A percentile compares a stretch with the other conserved stretches of the same genome.
Evolutionary conservation across 1,140 invertebrate genomes (phyloP).

Genomic region (Bombus soroeensis): DNA sequence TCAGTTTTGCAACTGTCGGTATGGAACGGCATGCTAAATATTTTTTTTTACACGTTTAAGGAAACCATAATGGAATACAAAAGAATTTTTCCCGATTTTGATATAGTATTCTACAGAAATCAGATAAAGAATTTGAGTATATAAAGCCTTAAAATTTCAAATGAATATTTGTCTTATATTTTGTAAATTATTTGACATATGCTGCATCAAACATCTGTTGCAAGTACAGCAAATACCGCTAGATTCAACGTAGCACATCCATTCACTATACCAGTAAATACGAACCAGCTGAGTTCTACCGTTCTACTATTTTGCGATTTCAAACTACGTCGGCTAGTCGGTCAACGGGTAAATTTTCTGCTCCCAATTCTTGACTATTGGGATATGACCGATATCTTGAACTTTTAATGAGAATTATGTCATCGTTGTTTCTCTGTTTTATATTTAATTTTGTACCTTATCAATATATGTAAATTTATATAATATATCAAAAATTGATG

Average conservation of each 20-base stretch:
- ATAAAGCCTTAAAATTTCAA: no score
- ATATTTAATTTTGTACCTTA: no score
- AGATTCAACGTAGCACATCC: constrained; percentile 13
- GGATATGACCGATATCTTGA: background rate
- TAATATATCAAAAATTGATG: no score
- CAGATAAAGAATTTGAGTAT: no score
- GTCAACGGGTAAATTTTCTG: constrained; percentile 52
- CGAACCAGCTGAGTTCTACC: background rate
- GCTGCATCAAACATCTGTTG: constrained; percentile 27
- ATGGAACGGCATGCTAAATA: no score
- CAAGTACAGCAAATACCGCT: constrained; percentile 28
- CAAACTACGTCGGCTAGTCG: constrained; percentile 42
- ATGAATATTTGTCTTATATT: background rate
- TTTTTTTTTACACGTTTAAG: no score
- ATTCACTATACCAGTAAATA: constrained; percentile 13
- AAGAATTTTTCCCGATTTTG: no score
- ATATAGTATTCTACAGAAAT: no score
- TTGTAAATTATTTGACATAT: background rate
- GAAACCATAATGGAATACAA: no score
- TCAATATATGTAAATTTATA: no score
- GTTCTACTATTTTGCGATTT: background rate
- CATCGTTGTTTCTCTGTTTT: background rate
- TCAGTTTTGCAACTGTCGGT: no score
- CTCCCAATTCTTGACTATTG: constrained; percentile 10
- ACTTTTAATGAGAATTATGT: background rate